Conservation (phyloP, 92 coral and sea anemone genomes). For the Virgularia gustaviana region DNA sequence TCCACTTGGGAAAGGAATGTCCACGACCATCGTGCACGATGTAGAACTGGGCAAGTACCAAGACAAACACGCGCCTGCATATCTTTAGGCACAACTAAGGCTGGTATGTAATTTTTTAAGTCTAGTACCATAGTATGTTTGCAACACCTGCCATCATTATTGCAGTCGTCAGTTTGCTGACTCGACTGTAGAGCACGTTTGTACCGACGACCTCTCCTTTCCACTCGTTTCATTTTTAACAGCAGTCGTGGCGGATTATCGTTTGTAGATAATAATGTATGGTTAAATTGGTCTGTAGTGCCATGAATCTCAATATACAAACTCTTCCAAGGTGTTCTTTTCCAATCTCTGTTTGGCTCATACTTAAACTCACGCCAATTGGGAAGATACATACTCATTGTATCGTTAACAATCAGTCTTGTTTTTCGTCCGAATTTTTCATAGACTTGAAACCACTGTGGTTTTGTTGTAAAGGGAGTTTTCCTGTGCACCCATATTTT, state of each 20-base stretch:
- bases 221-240: neutral
- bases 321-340: constrained; percentile 1
- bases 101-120: neutral
- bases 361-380: constrained; percentile 4
- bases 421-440: neutral
- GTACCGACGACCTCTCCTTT: neutral
- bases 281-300: neutral
- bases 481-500: constrained; percentile 21
- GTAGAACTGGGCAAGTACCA: neutral
- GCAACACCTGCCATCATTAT: neutral
- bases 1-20: neutral
- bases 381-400: neutral
- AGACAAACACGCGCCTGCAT: constrained; percentile 5
- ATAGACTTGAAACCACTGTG: constrained; percentile 5
- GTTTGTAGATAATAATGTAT: neutral
- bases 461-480: neutral
- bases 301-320: constrained; percentile 16
- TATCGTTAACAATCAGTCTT: neutral
- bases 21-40: constrained; percentile 6
- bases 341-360: constrained; percentile 5
- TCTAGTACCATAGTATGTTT: neutral
- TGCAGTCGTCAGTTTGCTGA: neutral
- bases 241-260: neutral
- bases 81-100: neutral
- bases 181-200: neutral